Evolutionary conservation across 2,888 invertebrate species (phyloP), one percentile per base, ranked within the genome.

Genomic region (Drosophila longiperda): DNA sequence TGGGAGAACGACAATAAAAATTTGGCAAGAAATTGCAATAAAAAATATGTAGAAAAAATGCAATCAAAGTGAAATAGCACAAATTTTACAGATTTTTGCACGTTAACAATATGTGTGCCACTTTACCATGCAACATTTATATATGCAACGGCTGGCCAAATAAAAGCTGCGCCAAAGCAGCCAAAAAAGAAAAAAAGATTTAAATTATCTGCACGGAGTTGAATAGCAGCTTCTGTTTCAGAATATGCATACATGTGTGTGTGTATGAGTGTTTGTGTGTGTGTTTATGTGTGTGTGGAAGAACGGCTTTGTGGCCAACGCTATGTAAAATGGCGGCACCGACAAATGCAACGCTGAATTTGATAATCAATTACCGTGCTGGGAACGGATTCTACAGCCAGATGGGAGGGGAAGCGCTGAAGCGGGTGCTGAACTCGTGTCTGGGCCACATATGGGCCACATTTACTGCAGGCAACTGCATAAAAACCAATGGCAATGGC

Each of bases 311-410:
- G 70, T 72, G 76, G 71, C 50, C 40, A 64, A 65, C 58, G 66
- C 60, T 57, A 62, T 68, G 70, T 55, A 68, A 83, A 78, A 75
- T 70, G 64, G 73, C 53, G 74, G 66, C 52, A 57, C 60, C 70
- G 52, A 78, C 64, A 74, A 81, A 81, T 80, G 81, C 83, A 83
- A 70, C 87, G 82, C 80, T 75, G 74, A 85, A 82, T 87, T 90
- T 88, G 86, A 87, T 88, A 88, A 88, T 88, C 88, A 90, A 90
- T 88, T 88, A 83, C 82, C 72, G 66, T 71, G 75, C 67, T n/a
- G 63, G 58, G 36, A 49, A 40, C 34, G 49, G 52, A 36, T 80
- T 59, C 49, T 38, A 45, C 50, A 33, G 8, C 36, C n/a, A 38
- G 4, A 23, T 26, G 45, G 34, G 59, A 34, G 12, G 36, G 58